These are phyloP conservation scores for Plagodis dolabraria DNA, from an alignment of 2,888 invertebrate genomes.

Conservation along the genomic window DNA sequence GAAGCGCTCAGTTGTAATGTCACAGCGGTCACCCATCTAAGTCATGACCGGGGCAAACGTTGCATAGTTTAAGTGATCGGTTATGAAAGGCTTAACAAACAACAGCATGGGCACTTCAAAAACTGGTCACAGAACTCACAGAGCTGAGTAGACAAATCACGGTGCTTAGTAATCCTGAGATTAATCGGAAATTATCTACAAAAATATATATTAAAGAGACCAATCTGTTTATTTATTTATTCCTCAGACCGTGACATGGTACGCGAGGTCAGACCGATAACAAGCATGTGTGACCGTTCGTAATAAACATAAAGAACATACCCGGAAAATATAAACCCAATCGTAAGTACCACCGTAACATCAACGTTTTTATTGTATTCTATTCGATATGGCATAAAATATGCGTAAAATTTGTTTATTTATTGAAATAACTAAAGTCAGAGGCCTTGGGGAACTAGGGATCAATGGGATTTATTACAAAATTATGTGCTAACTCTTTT, in stretches of 20 bases:
- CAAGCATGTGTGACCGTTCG: conserved; percentile 9
- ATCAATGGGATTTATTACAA: not conserved
- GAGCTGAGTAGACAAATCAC: too few species aligned
- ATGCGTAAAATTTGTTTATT: conserved; percentile 20
- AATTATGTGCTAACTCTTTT: not conserved
- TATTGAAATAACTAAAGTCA: conserved; percentile 18
- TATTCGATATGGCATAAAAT: conserved; percentile 26
- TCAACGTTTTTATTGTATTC: conserved; percentile 25
- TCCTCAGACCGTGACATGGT: not conserved
- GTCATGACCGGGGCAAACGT: too few species aligned
- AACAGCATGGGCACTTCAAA: too few species aligned
- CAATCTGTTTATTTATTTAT: not conserved
- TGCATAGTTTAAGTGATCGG: too few species aligned
- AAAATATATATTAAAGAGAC: too few species aligned
- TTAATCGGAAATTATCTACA: too few species aligned
- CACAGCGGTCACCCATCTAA: too few species aligned
- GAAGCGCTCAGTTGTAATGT: too few species aligned
- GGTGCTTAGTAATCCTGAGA: too few species aligned
- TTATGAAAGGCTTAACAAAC: too few species aligned
- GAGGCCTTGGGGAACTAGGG: not conserved
- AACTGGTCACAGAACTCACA: too few species aligned
- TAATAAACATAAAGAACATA: conserved; percentile 11
- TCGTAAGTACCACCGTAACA: conserved; percentile 22
- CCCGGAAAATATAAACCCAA: conserved; percentile 24
- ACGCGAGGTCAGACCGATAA: not conserved